A percentile compares a stretch with the other conserved stretches of the same genome.
These are phyloP conservation scores for Rhabdomys pumilio DNA, from an alignment of 2,797 vertebrate species.

Conservation along the genomic window DNA sequence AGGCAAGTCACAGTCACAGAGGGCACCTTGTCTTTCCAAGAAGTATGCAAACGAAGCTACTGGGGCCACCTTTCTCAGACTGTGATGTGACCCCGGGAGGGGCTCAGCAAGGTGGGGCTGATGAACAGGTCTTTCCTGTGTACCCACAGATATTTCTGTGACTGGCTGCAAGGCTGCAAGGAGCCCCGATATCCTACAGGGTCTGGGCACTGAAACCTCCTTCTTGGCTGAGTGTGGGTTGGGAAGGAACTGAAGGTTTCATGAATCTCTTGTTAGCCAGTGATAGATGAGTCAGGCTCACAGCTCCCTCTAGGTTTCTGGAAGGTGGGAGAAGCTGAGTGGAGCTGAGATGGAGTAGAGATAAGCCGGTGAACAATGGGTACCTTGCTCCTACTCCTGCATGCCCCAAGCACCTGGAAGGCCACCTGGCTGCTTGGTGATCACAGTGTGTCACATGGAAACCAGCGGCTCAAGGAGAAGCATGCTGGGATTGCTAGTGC, in stretches of 20 bases:
- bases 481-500: neutral
- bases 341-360: neutral
- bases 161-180: neutral
- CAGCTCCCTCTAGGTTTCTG: slow-evolving; percentile 46
- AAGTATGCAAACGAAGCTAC: neutral
- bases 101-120: neutral
- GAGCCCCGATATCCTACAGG: neutral
- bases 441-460: neutral
- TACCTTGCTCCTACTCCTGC: neutral
- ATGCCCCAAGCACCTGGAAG: neutral
- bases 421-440: neutral
- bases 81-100: accelerated
- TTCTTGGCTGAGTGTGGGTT: slow-evolving; percentile 26
- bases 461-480: neutral
- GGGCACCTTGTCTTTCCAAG: neutral
- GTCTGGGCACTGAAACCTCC: neutral
- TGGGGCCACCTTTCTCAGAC: neutral
- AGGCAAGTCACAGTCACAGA: neutral
- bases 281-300: neutral
- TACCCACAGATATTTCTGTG: neutral
- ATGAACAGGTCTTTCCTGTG: neutral
- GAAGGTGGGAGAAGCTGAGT: neutral
- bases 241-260: neutral
- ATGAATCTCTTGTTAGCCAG: neutral
- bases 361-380: slow-evolving; percentile 34